Conservation (phyloP, 1,140 invertebrate species). For the Drosophila ironensis region DNA sequence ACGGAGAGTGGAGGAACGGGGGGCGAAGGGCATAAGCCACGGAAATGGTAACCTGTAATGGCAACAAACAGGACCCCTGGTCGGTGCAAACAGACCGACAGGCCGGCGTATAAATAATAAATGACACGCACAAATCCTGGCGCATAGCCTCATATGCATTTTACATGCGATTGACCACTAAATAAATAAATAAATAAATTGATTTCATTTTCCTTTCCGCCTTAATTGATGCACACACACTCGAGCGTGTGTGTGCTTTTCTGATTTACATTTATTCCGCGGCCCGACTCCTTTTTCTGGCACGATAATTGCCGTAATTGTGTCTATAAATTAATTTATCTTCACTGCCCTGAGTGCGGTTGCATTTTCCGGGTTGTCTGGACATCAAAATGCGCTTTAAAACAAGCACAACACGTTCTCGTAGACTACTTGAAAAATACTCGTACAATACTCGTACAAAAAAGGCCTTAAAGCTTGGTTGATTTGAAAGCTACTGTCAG, state of each 20-base stretch:
- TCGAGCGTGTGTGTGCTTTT: background rate
- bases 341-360: conserved; percentile 5
- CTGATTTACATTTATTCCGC: conserved; percentile 60
- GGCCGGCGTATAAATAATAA: conserved; percentile 30
- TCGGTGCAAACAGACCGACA: background rate
- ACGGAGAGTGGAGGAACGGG: too few relatives aligned
- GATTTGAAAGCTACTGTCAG: too few relatives aligned
- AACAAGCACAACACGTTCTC: too few relatives aligned
- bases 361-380: background rate
- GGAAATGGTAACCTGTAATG: background rate
- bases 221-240: conserved; percentile 46
- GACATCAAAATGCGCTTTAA: too few relatives aligned
- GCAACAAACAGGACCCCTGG: too few relatives aligned
- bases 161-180: conserved; percentile 35
- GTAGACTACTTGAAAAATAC: too few relatives aligned
- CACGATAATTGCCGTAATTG: conserved; percentile 67
- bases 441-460: too few relatives aligned
- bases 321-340: conserved; percentile 64
- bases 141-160: conserved; percentile 52
- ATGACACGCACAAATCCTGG: conserved; percentile 36
- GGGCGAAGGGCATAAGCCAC: background rate
- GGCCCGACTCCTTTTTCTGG: conserved; percentile 2
- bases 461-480: too few relatives aligned
- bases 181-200: conserved; percentile 64
- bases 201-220: conserved; percentile 40